A percentile compares a stretch with the other conserved stretches of the same genome.
phyloP scores from a whole-genome alignment of 2,113 vertebrate genomes.

The Gambusia holbrooki region DNA sequence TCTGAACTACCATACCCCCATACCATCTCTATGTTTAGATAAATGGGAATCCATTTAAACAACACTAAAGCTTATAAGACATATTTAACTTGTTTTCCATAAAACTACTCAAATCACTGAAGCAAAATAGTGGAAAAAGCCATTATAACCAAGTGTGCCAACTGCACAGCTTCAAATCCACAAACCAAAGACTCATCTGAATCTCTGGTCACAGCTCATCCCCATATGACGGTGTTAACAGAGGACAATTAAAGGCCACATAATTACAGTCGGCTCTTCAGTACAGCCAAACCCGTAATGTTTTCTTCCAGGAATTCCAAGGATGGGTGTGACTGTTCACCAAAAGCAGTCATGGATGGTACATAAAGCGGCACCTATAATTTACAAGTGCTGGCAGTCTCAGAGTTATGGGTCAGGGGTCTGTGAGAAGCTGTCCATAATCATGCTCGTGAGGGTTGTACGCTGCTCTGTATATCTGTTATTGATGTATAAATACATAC shows the following conservation, averaged over 20 bases:
- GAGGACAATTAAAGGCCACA: constrained; percentile 75
- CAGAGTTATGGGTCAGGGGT: constrained; percentile 51
- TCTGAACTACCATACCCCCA: not conserved
- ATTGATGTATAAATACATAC: not conserved
- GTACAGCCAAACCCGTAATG: constrained; percentile 74
- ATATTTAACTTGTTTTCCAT: not conserved
- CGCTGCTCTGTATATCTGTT: not conserved
- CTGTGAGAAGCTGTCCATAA: constrained; percentile 20
- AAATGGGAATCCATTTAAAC: not conserved
- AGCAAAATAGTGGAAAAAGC: constrained; percentile 14
- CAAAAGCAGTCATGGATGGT: constrained; percentile 76
- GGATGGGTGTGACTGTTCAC: constrained; percentile 76
- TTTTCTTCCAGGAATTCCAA: constrained; percentile 77
- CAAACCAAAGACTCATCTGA: constrained; percentile 45
- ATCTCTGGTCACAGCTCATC: constrained; percentile 59
- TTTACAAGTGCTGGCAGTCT: constrained; percentile 67
- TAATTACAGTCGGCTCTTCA: constrained; percentile 73
- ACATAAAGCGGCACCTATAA: constrained; percentile 71
- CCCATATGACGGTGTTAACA: constrained; percentile 68
- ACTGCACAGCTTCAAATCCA: constrained; percentile 33
- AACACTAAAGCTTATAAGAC: not conserved
- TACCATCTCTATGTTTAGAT: not conserved
- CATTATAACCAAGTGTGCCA: constrained; percentile 29
- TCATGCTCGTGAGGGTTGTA: not conserved
- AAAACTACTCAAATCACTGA: not conserved